A percentile compares a stretch with the other conserved stretches of the same genome.
Conservation (phyloP, 2,888 invertebrate species). For the Xestia xanthographa region DNA sequence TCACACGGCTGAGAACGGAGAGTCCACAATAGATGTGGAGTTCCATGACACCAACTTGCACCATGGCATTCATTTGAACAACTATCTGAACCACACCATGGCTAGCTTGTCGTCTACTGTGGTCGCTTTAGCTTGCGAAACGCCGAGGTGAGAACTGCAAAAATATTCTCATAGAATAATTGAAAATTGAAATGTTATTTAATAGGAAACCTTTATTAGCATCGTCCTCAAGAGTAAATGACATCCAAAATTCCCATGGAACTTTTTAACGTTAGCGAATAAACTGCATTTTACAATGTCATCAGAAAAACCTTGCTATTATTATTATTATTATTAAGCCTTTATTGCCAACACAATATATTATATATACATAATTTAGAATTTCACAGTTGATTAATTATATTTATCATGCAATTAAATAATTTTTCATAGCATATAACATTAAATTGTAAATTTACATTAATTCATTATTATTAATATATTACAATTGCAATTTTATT, state of each 20-base stretch:
- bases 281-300: not conserved
- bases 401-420: no score
- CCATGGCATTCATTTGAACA: constrained; percentile 97
- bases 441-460: no score
- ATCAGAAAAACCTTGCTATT: not conserved
- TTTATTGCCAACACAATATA: no score
- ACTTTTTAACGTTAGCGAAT: not conserved
- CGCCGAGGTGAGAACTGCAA: constrained; percentile 91
- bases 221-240: not conserved
- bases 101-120: constrained; percentile 96
- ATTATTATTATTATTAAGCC: no score
- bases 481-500: no score
- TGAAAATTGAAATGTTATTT: not conserved
- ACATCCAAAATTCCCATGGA: not conserved
- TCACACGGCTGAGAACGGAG: constrained; percentile 93
- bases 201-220: not conserved
- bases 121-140: constrained; percentile 94
- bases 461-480: no score
- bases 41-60: constrained; percentile 98
- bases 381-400: no score
- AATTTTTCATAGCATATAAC: no score
- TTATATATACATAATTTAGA: no score
- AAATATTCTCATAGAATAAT: not conserved
- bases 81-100: constrained; percentile 96
- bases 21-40: constrained; percentile 97